phyloP scores from a whole-genome alignment of 1,140 invertebrate genomes.

The Drosophila subobscura region DNA sequence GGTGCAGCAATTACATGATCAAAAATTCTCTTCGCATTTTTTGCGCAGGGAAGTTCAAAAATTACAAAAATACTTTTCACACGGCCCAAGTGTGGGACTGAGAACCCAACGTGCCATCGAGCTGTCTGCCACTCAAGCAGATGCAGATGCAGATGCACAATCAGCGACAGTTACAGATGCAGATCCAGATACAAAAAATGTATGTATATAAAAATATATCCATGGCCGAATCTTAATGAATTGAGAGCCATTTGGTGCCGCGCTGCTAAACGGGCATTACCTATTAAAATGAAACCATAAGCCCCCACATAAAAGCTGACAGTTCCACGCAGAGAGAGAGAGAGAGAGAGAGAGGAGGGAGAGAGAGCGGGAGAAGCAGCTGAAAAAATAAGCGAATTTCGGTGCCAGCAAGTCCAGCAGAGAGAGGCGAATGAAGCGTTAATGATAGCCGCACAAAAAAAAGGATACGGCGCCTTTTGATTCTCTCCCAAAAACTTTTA shows the following conservation, averaged over 20 bases:
- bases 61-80: conserved; percentile 71
- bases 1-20: conserved; percentile 62
- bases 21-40: conserved; percentile 69
- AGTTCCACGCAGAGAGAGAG: conserved; percentile 8
- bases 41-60: conserved; percentile 29
- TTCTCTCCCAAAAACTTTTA: conserved; percentile 61
- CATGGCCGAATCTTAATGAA: conserved; percentile 68
- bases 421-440: conserved; percentile 40
- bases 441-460: conserved; percentile 42
- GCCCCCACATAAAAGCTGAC: conserved; percentile 64
- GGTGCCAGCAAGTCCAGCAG: no score
- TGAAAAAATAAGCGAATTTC: conserved; percentile 50
- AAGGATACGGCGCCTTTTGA: conserved; percentile 76
- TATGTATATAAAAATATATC: conserved; percentile 40
- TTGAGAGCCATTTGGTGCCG: conserved; percentile 59
- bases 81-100: conserved; percentile 69
- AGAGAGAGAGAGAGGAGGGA: no score
- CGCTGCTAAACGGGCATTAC: conserved; percentile 61
- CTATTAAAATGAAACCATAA: conserved; percentile 64
- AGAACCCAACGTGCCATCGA: conserved; percentile 34
- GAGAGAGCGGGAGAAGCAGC: conserved; percentile 43
- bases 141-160: no score
- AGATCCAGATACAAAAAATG: conserved; percentile 7
- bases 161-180: background rate
- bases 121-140: background rate